Evolutionary conservation across 2,888 invertebrate species (phyloP).

Genomic region (Colletes collaris): DNA sequence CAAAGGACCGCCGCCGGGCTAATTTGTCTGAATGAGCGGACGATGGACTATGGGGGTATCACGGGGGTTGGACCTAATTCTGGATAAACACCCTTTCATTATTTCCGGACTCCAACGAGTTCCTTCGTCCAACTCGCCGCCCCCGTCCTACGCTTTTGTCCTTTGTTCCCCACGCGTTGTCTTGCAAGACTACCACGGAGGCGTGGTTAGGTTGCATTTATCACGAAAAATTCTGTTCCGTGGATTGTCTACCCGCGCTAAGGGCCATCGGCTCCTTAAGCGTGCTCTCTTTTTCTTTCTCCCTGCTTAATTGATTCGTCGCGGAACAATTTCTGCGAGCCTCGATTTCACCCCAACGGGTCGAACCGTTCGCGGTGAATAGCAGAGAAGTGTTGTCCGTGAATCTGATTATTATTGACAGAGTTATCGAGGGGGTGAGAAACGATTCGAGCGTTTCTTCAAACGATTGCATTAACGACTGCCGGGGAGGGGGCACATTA

Average conservation of each 20-base stretch:
- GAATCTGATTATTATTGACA: constrained; percentile 51
- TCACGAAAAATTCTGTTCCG: constrained; percentile 48
- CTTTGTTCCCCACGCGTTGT: constrained; percentile 63
- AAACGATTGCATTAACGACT: constrained; percentile 36
- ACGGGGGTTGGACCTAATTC: constrained; percentile 77
- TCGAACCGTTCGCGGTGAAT: constrained; percentile 22
- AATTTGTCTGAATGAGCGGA: constrained; percentile 82
- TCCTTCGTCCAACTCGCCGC: constrained; percentile 38
- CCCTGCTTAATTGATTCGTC: constrained; percentile 58
- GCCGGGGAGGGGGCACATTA: background rate
- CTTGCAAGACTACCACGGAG: constrained; percentile 51
- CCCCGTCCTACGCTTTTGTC: constrained; percentile 44
- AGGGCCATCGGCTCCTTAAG: constrained; percentile 33
- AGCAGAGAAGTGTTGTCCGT: constrained; percentile 32
- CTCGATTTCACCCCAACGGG: background rate
- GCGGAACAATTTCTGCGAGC: constrained; percentile 21
- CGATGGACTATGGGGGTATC: constrained; percentile 78
- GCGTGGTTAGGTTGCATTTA: constrained; percentile 40
- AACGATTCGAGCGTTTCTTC: constrained; percentile 26
- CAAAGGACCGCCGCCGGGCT: constrained; percentile 81
- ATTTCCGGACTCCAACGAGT: constrained; percentile 72
- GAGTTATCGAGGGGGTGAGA: constrained; percentile 28
- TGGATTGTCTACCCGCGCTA: constrained; percentile 30
- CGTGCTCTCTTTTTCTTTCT: constrained; percentile 41
- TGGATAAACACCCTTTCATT: constrained; percentile 82